Evolutionary conservation across 2,797 vertebrate genomes (phyloP).

Genomic region (Hirundo rustica): DNA sequence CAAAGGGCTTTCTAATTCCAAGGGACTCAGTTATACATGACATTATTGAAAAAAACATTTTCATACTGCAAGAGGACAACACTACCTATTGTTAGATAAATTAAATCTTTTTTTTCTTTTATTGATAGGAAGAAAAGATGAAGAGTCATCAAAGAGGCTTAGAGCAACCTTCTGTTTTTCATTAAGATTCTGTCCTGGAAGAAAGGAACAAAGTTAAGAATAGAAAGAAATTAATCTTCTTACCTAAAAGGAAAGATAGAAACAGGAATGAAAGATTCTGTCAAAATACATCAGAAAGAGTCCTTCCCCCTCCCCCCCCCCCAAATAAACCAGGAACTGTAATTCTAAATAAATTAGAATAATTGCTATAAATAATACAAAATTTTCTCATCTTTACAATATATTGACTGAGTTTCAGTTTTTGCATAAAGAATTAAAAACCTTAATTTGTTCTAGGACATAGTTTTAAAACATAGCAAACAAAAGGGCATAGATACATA

Average conservation of each 20-base stretch:
- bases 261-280: neutral
- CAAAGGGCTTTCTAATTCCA: neutral
- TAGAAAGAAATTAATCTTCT: neutral
- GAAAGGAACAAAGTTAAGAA: neutral
- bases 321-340: neutral
- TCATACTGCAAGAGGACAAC: neutral
- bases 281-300: neutral
- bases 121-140: neutral
- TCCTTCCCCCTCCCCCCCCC: fast-evolving
- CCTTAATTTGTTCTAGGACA: neutral
- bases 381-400: neutral
- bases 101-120: neutral
- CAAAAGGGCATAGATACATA: neutral
- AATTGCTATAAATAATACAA: neutral
- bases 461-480: neutral
- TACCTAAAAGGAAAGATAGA: neutral
- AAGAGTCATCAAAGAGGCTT: neutral
- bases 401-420: neutral
- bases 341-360: neutral
- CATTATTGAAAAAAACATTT: neutral
- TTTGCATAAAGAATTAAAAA: neutral
- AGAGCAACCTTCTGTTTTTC: neutral
- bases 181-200: neutral
- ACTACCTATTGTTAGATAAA: neutral
- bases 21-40: neutral